Percentiles rank a stretch among this genome's conserved stretches.
phyloP scores from a whole-genome alignment of 1,140 invertebrate species.

The Macrocentrus cingulum region DNA sequence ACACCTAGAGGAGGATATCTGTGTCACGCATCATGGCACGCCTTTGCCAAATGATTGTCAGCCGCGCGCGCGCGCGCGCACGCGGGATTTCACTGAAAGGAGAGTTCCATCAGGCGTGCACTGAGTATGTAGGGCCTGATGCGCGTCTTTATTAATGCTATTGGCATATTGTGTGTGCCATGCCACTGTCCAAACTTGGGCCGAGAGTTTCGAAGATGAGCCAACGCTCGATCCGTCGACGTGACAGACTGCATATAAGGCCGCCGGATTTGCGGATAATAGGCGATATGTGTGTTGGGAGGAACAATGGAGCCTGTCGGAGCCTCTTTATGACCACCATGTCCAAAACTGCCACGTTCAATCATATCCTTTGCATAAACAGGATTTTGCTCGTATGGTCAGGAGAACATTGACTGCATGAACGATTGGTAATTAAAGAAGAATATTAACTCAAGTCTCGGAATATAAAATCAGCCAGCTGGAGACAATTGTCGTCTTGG shows the following conservation, averaged over 20 bases:
- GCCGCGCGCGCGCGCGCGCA: too few relatives aligned
- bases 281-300: slow-evolving; percentile 30
- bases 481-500: too few relatives aligned
- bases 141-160: slow-evolving; percentile 30
- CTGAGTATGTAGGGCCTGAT: not conserved
- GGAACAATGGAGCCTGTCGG: slow-evolving; percentile 31
- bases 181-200: slow-evolving; percentile 32
- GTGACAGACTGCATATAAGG: slow-evolving; percentile 29
- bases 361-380: not conserved
- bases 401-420: not conserved
- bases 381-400: slow-evolving; percentile 1
- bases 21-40: not conserved
- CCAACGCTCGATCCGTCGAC: slow-evolving; percentile 21
- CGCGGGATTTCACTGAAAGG: too few relatives aligned
- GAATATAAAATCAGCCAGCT: too few relatives aligned
- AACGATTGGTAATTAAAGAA: not conserved
- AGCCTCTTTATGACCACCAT: slow-evolving; percentile 21
- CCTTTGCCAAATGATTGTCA: not conserved
- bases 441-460: too few relatives aligned
- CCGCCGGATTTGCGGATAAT: slow-evolving; percentile 33
- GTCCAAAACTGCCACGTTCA: slow-evolving; percentile 10
- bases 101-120: too few relatives aligned
- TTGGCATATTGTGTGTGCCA: slow-evolving; percentile 31
- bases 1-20: not conserved
- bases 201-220: slow-evolving; percentile 25